Evolutionary conservation across 2,797 vertebrate species (phyloP), one percentile per base, ranked within the genome.

Genomic region (Aratinga solstitialis): DNA sequence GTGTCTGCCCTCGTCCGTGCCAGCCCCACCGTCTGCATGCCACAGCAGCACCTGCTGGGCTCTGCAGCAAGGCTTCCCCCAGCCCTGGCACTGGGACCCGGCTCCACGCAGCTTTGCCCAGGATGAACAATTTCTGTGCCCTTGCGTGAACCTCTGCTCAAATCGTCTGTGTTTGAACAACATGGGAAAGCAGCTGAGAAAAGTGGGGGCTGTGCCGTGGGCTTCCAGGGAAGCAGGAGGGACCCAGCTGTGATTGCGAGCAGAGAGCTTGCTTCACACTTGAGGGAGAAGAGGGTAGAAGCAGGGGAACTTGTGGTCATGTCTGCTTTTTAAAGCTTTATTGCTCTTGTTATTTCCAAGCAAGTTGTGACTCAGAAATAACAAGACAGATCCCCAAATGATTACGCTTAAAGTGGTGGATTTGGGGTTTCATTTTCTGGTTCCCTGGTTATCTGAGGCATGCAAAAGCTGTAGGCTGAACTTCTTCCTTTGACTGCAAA

Each of bases 161-260:
- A 51, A 77, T 42, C 9, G 4, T 73, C 68, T 62, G 23, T 71
- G 87, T 47, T 26, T 40, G 84, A 69, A 61, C 82, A 58, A 75
- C 50, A 66, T 63, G 67, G 80, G 84, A 66, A 93, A 62, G 86
- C 30, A 40, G 58, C 85, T 90, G 80, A 68, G 89, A 86, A 94
- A 65, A 3, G 66, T 4, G 34, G 26, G n/a, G 29, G 50, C 26
- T 63, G 50, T 47, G 66, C 8, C 47, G 17, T 9, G 47, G 43
- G n/a, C 45, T 75, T 76, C 50, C 47, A 76, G 91, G 62, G 67
- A 20, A 80, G 91, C 40, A 62, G 53, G 40, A 73, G 61, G 30
- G 36, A 63, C 22, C 8, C 27, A 36, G 42, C n/a, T 43, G 22
- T 9, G 58, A 34, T 5, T 77, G 53, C 20, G 29, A 90, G 82